Conservation (phyloP, 2,113 vertebrate species). For the Archocentrus centrarchus region DNA sequence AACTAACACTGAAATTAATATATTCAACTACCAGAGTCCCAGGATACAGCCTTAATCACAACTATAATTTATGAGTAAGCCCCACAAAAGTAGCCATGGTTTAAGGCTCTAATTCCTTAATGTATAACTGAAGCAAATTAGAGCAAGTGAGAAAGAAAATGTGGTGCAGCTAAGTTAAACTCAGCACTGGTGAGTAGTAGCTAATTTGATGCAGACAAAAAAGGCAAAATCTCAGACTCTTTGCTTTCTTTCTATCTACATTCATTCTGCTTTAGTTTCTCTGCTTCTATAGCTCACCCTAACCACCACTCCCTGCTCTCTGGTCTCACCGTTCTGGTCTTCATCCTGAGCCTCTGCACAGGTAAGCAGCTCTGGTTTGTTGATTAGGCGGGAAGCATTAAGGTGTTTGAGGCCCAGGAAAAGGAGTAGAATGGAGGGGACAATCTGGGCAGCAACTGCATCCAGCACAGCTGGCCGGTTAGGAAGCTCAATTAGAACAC, state of each 20-base stretch:
- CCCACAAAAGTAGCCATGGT: constrained; percentile 9
- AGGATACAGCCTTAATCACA: not conserved
- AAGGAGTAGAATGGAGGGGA: constrained; percentile 94
- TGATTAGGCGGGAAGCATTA: constrained; percentile 87
- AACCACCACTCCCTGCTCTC: not conserved
- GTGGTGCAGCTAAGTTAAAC: constrained; percentile 37
- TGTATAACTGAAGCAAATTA: constrained; percentile 4
- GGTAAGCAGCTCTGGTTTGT: constrained; percentile 83
- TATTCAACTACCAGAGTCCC: constrained; percentile 7
- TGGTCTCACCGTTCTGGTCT: constrained; percentile 91
- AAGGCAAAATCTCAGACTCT: not conserved
- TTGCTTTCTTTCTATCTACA: not conserved
- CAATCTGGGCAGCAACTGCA: constrained; percentile 88
- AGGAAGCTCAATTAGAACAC: constrained; percentile 92
- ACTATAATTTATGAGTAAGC: constrained; percentile 4
- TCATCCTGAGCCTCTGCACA: constrained; percentile 81
- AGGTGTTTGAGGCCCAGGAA: constrained; percentile 96
- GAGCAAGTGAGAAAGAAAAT: constrained; percentile 21
- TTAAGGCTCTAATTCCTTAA: constrained; percentile 27
- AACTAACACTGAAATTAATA: not conserved
- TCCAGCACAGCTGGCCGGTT: constrained; percentile 87
- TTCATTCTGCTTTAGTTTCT: not conserved
- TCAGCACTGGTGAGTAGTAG: not conserved
- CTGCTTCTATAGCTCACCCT: not conserved
- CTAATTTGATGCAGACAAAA: not conserved